Base-by-base conservation (phyloP, 2,888 invertebrate genomes). In the Aproaerema taeniolella region DNA sequence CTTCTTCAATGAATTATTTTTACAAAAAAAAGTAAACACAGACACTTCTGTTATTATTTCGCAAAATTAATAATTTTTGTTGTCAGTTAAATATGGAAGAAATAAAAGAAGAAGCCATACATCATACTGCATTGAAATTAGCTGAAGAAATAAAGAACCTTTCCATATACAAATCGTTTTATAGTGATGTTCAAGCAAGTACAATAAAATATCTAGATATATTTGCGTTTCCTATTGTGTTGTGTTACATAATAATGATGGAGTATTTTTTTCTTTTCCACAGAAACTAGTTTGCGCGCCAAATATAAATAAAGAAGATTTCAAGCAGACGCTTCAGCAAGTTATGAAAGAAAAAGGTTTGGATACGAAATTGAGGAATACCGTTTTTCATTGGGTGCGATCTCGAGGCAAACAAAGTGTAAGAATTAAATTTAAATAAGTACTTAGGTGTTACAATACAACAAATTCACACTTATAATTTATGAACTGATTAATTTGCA, bases 341-440 rank as follows among this genome's bases (percentile, higher is more conserved):
- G 92, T 93, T 15, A 91, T 96, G 77, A 93, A 91, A 71, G 89
- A 90, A 45, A 92, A 91, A 45, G 95, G 94, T 2, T 82, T 95
- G 55, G 95, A 96, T 64, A 93, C 92, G 2, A 92, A 95, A 68
- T 88, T 96, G 43, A 89, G 94, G 52, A 96, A 96, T 62, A 93
- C 94, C 43, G 92, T 96, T 34, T 95, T 91, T 74, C 94, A 94
- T 71, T 93, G 93, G 91, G 89, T 93, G 48, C 91, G 93, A 43
- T 74, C 81, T 38, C 87, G 87, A 43, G 78, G 61, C 51, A 87
- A 86, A 58, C 74, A 80, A 52, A 80, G 67, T 49, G 86, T 85
- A 61, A 73, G 80, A 55, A 20, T 20, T 20, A 20, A 20, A 20
- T 6, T 20, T 20, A 20, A 20, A 20, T 20, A 20, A 20, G 20